Percentiles rank a stretch among this genome's conserved stretches.
These are phyloP conservation scores for Drosophila eugracilis DNA, from an alignment of 1,140 invertebrate genomes.

Conservation along the genomic window DNA sequence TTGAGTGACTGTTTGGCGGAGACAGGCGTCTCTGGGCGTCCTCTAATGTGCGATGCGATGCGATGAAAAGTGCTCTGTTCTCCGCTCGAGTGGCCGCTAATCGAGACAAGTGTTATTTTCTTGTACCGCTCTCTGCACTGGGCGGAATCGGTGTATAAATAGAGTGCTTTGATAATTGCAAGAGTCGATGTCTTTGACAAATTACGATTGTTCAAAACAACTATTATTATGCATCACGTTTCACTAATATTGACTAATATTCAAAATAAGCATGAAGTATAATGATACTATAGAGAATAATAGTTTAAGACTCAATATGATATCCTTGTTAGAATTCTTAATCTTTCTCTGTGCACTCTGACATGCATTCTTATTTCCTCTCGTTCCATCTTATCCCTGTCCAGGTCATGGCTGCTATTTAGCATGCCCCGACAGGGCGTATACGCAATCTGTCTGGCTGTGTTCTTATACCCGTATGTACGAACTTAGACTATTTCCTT, in stretches of 20 bases:
- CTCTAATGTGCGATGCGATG: conserved; percentile 24
- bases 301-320: no score
- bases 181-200: neutral
- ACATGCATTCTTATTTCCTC: neutral
- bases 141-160: neutral
- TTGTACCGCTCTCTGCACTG: conserved; percentile 5
- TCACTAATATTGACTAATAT: no score
- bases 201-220: no score
- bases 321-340: no score
- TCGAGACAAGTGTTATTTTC: conserved; percentile 41
- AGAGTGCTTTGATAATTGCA: neutral
- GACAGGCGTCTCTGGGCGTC: conserved; percentile 9
- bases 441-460: conserved; percentile 28
- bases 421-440: conserved; percentile 15
- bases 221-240: no score
- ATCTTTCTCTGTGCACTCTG: no score
- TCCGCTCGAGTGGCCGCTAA: conserved; percentile 41
- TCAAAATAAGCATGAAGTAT: no score
- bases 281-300: no score
- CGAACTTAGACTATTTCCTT: conserved; percentile 19
- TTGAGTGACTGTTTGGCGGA: conserved; percentile 58
- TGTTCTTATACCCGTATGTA: neutral
- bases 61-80: conserved; percentile 18
- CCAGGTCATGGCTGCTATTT: conserved; percentile 20
- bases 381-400: neutral